Evolutionary conservation across 2,797 vertebrate genomes (phyloP), one percentile per base, ranked within the genome.

Genomic region (Meda fulgida): DNA sequence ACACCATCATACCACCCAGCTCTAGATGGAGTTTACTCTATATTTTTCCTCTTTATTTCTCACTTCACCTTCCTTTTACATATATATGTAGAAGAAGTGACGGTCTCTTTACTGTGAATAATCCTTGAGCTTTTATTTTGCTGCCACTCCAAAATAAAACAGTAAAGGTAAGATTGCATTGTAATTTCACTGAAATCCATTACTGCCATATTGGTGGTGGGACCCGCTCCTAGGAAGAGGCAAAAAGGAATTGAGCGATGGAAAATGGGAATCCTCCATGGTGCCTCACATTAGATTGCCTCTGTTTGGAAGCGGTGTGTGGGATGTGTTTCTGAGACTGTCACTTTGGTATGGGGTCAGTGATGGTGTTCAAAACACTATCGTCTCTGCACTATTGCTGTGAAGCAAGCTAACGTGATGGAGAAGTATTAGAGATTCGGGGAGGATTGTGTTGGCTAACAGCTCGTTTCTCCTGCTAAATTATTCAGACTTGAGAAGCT

Each of bases 391-490:
- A 43, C 19, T 34, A 66, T n/a, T 63, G 36, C 43, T 80, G 81
- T 60, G 29, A 76, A 48, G 79, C 46, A 77, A 73, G 66, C 58
- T 34, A 16, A 86, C 75, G 86, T 91, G 90, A 93, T 92, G 91
- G 90, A 94, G 93, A 91, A 88, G 88, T 89, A 86, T 86, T 84
- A 87, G 31, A 53, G 83, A 70, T 85, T 92, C 93, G 87, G 89
- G 48, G 78, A 90, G 91, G 90, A 93, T 91, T 79, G 60, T 84
- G 77, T 91, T 90, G 86, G 90, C 91, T 93, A 95, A 94, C 91
- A 92, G 89, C 92, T 94, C 91, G 93, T 95, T 95, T 92, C 89
- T 90, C 82, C 88, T 89, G 65, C 83, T 95, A 65, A 93, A 95
- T 95, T 94, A 95, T 95, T 95, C 90, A 93, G 92, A 83, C 86